Evolutionary conservation across 2,888 invertebrate species (phyloP), one percentile per base, ranked within the genome.

Genomic region (Diaprepes abbreviatus): DNA sequence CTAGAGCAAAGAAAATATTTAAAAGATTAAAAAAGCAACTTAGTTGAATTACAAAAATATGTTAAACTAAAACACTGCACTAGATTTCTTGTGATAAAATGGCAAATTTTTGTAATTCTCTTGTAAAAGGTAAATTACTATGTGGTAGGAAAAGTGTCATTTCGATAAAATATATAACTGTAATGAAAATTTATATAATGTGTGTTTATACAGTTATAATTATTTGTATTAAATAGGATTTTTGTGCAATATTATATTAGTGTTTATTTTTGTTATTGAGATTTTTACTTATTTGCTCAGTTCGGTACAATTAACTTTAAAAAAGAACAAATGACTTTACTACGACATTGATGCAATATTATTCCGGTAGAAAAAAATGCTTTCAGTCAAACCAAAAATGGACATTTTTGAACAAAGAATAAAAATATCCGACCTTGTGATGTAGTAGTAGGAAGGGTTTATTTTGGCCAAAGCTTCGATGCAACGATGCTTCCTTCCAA

Each of bases 41-140:
- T 59, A 66, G 59, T 36, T 43, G 69, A 69, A 69, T 69, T 70
- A 70, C 70, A 70, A 70, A 70, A 70, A 73, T 74, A 64, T 67
- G 67, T 66, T 65, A 70, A 71, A 70, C 72, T 71, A 73, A 72
- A 71, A 72, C 63, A 65, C 70, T 65, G 64, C 69, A 69, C 69
- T 69, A 68, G 68, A 71, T 69, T 70, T 60, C 60, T 70, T 64
- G 70, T 70, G 70, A 70, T 70, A 70, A 62, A 28, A 63, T 69
- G 69, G 68, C 74, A 74, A 73, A 74, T 74, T 75, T 73, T 71
- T 75, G 74, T 73, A 72, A 73, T 75, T 75, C 74, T 70, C 70
- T 72, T 68, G 58, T 72, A 71, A 71, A 73, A 74, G 72, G 70
- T 70, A 74, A 70, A 70, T 72, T 67, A 63, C 52, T 63, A 43